Conservation (phyloP, 2,888 invertebrate genomes). For the Thecocarcelia acutangulata region DNA sequence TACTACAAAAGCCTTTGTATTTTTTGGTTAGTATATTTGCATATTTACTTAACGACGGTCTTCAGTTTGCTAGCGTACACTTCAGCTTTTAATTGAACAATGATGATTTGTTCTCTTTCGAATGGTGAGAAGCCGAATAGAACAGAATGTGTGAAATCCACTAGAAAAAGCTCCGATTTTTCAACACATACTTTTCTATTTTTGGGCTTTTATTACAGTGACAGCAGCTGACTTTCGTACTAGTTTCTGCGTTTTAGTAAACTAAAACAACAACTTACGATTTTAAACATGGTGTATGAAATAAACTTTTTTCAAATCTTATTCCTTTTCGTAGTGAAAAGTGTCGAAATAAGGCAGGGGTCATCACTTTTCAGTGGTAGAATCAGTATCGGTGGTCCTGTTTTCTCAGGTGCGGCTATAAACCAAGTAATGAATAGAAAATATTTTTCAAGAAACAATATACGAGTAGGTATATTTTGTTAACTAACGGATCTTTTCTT, state of each 20-base stretch:
- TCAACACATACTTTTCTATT: slow-evolving; percentile 71
- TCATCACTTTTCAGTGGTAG: slow-evolving; percentile 90
- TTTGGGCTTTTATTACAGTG: slow-evolving; percentile 79
- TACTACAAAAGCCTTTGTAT: slow-evolving; percentile 58
- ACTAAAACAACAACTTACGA: slow-evolving; percentile 73
- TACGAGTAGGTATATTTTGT: neutral
- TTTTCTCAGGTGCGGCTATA: slow-evolving; percentile 79
- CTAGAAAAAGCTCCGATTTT: slow-evolving; percentile 73
- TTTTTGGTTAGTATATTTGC: slow-evolving; percentile 32
- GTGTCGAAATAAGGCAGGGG: slow-evolving; percentile 94
- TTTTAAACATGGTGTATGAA: slow-evolving; percentile 88
- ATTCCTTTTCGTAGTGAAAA: slow-evolving; percentile 87
- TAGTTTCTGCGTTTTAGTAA: slow-evolving; percentile 74
- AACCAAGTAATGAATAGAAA: slow-evolving; percentile 77
- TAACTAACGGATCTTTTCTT: slow-evolving; percentile 88
- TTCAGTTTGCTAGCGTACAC: slow-evolving; percentile 84
- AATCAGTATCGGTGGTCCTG: slow-evolving; percentile 84
- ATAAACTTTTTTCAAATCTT: slow-evolving; percentile 85
- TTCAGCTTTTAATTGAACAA: slow-evolving; percentile 82
- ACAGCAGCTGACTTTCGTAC: slow-evolving; percentile 80
- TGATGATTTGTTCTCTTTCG: slow-evolving; percentile 77
- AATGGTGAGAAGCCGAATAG: slow-evolving; percentile 71
- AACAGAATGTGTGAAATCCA: slow-evolving; percentile 72
- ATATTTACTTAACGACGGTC: slow-evolving; percentile 83
- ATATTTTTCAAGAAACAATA: no score